Base-by-base conservation (phyloP, 2,888 invertebrate species). In the Ferdinandea cuprea region DNA sequence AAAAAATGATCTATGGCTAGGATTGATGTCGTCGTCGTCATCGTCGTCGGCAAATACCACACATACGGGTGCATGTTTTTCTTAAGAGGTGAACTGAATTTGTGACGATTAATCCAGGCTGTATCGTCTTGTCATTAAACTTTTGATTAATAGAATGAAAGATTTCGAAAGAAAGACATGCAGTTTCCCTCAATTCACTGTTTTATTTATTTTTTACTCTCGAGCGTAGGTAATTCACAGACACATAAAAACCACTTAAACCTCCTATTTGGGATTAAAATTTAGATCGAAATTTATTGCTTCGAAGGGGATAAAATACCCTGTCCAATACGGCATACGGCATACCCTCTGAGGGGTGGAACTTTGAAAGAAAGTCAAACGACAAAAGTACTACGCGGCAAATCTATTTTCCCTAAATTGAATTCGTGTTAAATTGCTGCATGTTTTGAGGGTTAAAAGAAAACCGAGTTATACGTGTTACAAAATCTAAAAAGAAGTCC, bases 191-290 rank as follows among this genome's bases (percentile, higher is more conserved):
- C n/a, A 9, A 17, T 42, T 15, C 13, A 15, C 21, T 30, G 30
- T 44, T 40, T 42, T 3, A 30, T 40, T 28, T 15, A 8, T 28
- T 42, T 25, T 42, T 52, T n/a, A n/a, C n/a, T n/a, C n/a, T 42
- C 7, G 42, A 42, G 42, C 42, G 42, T 42, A 44, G 17, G 58
- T 69, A 56, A 69, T 69, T 69, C 56, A 35, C 44, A 66, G 32
- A 54, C 44, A 56, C 68, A 69, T 37, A 46, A 58, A 58, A 54
- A 28, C 17, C 28, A 66, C 50, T 52, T 58, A 13, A 48, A 46
- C 44, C 13, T 44, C 44, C 30, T 30, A 19, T 46, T 5, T 9
- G 3, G 32, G 46, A 46, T 63, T 37, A 15, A 13, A 6, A 48
- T 35, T 48, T 35, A 30, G 8, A 25, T 11, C 2, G 32, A 59